Conservation (phyloP, 2,888 invertebrate species). For the Pollenia amentaria region DNA sequence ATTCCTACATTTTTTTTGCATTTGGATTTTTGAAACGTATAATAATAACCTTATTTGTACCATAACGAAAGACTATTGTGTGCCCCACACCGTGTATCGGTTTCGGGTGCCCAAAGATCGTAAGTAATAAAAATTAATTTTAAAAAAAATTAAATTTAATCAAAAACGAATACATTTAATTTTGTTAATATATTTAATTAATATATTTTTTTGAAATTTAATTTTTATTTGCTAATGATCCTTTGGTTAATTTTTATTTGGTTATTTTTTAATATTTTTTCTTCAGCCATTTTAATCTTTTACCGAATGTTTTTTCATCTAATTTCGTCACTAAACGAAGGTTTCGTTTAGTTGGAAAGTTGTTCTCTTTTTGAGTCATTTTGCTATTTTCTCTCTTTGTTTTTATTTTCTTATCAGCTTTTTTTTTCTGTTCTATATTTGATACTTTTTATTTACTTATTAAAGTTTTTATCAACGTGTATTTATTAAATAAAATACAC, state of each 20-base stretch:
- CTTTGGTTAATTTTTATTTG: neutral
- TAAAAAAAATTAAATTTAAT: constrained; percentile 19
- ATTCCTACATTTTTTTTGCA: constrained; percentile 22
- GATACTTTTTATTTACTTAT: neutral
- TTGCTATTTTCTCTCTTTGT: constrained; percentile 18
- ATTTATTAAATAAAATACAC: no score
- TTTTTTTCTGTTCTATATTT: no score
- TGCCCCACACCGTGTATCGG: constrained; percentile 10
- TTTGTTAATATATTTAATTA: neutral
- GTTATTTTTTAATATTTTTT: constrained; percentile 19
- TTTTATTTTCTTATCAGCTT: constrained; percentile 9
- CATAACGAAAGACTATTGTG: constrained; percentile 29
- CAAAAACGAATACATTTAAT: neutral
- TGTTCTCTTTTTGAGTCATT: constrained; percentile 42
- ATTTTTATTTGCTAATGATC: constrained; percentile 46
- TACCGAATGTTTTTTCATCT: constrained; percentile 21
- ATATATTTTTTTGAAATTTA: constrained; percentile 47
- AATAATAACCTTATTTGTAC: constrained; percentile 40
- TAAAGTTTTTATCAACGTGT: neutral
- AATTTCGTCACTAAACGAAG: constrained; percentile 40
- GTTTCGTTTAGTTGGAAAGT: constrained; percentile 69
- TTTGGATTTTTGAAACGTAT: constrained; percentile 7
- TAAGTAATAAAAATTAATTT: constrained; percentile 62
- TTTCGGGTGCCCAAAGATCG: constrained; percentile 36
- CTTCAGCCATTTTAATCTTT: constrained; percentile 63